phyloP scores from a whole-genome alignment of 2,888 invertebrate species.

The Apodemia hepburni region DNA sequence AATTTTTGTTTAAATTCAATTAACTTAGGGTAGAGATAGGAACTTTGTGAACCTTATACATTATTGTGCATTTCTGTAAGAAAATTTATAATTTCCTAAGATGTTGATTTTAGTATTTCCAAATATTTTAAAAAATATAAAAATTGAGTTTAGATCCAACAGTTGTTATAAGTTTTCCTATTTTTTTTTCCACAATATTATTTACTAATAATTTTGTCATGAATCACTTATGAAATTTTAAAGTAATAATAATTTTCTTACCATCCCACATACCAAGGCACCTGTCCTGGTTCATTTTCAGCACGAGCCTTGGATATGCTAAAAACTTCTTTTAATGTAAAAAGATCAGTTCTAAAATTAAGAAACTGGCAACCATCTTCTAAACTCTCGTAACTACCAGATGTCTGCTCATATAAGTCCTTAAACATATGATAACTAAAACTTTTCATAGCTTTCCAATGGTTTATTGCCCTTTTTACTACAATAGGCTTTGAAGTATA shows the following conservation, averaged over 20 bases:
- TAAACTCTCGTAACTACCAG: slow-evolving; percentile 86
- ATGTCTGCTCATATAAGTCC: slow-evolving; percentile 83
- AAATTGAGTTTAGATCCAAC: no score
- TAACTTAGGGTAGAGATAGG: no score
- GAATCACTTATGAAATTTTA: not conserved
- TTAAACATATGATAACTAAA: slow-evolving; percentile 86
- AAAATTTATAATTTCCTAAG: no score
- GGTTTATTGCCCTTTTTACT: slow-evolving; percentile 85
- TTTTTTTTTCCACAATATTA: no score
- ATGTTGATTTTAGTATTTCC: no score
- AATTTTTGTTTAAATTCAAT: no score
- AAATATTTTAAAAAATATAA: no score
- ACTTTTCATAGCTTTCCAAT: slow-evolving; percentile 87
- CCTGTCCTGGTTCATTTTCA: slow-evolving; percentile 79
- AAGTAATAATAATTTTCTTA: slow-evolving; percentile 57
- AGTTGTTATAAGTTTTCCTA: no score
- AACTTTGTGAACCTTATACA: no score
- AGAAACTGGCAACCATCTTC: slow-evolving; percentile 93
- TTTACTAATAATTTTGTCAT: not conserved
- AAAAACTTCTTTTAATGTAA: slow-evolving; percentile 88
- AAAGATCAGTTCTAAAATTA: slow-evolving; percentile 91
- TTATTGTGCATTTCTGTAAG: no score
- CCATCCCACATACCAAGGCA: slow-evolving; percentile 96
- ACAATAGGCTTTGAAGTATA: slow-evolving; percentile 91
- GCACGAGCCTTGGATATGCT: slow-evolving; percentile 85